Base-by-base conservation (phyloP, 2,888 invertebrate genomes). In the Dynastes grantii region DNA sequence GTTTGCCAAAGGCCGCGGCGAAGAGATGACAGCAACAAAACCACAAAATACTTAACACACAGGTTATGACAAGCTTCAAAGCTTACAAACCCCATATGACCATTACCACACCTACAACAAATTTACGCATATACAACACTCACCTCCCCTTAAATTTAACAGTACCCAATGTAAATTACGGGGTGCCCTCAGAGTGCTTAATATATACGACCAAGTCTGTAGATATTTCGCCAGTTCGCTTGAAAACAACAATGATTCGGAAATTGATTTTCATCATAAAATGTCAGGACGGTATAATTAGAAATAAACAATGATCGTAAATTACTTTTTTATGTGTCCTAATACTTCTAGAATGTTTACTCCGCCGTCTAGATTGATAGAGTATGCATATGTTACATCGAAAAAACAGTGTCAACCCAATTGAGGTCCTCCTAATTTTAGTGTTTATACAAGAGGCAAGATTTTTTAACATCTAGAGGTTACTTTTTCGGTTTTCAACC, bases 261-360 rank as follows among this genome's bases (percentile, higher is more conserved):
- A 71, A n/a, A 58, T 71, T 32, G 55, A 71, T 55, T 71, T 71
- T 71, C 51, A 55, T 32, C 55, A 71, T 58, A 71, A 71, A 71
- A 71, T 71, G 71, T 71, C 71, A 29, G 55, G 55, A 55, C 55
- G 55, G 71, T 71, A 71, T 71, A 71, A 71, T 58, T 71, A 55
- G 55, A 55, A 71, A 71, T 71, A 71, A 71, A 58, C 71, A 71
- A 51, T 37, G 16, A 58, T 71, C 55, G 58, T 71, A 71, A 71
- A 71, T 71, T 71, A 55, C 37, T 32, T 71, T 71, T 71, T 68
- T 45, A 1, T 55, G 22, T 70, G 27, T 70, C n/a, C 37, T 11
- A 40, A 58, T 13, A 71, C 45, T n/a, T 22, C 29, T 61, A 27
- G n/a, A 65, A 65, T 37, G 40, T 45, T 13, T 45, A 9, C 40